phyloP scores from a whole-genome alignment of 2,888 invertebrate species.

The Melikaiella ostensackeni region DNA sequence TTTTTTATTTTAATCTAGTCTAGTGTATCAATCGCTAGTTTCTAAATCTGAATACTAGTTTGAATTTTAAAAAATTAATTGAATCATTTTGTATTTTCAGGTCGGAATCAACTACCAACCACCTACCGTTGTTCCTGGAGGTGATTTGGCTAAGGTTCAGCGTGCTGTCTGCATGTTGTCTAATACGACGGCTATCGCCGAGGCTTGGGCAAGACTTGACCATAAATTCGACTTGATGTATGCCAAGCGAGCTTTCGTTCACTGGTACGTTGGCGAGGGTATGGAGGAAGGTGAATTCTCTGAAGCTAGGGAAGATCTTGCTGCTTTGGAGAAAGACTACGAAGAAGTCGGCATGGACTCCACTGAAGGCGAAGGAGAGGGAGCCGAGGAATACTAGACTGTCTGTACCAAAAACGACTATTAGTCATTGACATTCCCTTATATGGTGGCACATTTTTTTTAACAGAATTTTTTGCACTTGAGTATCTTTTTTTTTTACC shows the following conservation, averaged over 20 bases:
- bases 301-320: conserved; percentile 89
- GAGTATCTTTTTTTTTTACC: conserved; percentile 10
- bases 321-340: conserved; percentile 84
- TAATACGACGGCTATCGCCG: conserved; percentile 84
- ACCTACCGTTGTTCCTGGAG: conserved; percentile 78
- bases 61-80: neutral
- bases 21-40: too few species aligned
- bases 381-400: conserved; percentile 65
- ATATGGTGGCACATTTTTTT: neutral
- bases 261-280: conserved; percentile 90
- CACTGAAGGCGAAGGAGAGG: conserved; percentile 77
- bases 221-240: conserved; percentile 86
- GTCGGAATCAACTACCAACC: conserved; percentile 79
- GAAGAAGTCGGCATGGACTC: conserved; percentile 85
- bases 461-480: conserved; percentile 9
- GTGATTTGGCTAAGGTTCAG: conserved; percentile 81
- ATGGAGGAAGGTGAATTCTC: conserved; percentile 92
- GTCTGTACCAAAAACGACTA: neutral
- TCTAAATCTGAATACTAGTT: too few species aligned
- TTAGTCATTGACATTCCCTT: conserved; percentile 6
- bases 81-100: conserved; percentile 44
- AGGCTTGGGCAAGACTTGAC: conserved; percentile 84
- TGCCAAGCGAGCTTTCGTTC: conserved; percentile 84
- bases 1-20: neutral
- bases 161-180: conserved; percentile 84